phyloP scores from a whole-genome alignment of 2,888 invertebrate genomes.

The Anaspis maculata region DNA sequence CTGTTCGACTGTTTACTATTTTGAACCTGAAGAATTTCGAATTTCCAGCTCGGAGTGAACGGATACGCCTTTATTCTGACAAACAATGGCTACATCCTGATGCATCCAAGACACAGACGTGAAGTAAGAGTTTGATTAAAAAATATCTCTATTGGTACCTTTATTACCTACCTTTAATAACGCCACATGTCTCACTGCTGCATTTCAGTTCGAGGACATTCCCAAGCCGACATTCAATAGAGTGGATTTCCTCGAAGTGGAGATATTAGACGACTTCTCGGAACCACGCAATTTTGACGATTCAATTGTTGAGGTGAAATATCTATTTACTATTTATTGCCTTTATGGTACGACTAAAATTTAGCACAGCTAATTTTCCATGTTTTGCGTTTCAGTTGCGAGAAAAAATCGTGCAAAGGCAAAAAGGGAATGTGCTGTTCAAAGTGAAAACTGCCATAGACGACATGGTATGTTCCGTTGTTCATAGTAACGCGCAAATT shows the following conservation, averaged over 20 bases:
- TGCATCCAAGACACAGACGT: conserved; percentile 89
- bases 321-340: background rate
- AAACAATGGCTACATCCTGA: conserved; percentile 88
- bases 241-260: conserved; percentile 92
- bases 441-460: conserved; percentile 79
- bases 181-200: too few species aligned
- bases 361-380: background rate
- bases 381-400: conserved; percentile 28
- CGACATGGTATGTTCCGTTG: conserved; percentile 64
- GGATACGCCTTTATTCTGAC: conserved; percentile 93
- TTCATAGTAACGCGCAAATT: too few species aligned
- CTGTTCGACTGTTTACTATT: background rate
- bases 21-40: conserved; percentile 3
- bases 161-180: too few species aligned
- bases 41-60: conserved; percentile 78
- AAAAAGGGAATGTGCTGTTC: conserved; percentile 40
- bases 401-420: conserved; percentile 40
- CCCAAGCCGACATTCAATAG: conserved; percentile 94
- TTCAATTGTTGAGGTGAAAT: conserved; percentile 31
- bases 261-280: conserved; percentile 59
- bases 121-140: too few species aligned
- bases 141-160: too few species aligned
- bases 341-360: too few species aligned
- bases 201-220: conserved; percentile 44
- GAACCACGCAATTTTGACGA: conserved; percentile 67